Base-by-base conservation (phyloP, 2,113 vertebrate genomes). In the Coracopsis vasa region DNA sequence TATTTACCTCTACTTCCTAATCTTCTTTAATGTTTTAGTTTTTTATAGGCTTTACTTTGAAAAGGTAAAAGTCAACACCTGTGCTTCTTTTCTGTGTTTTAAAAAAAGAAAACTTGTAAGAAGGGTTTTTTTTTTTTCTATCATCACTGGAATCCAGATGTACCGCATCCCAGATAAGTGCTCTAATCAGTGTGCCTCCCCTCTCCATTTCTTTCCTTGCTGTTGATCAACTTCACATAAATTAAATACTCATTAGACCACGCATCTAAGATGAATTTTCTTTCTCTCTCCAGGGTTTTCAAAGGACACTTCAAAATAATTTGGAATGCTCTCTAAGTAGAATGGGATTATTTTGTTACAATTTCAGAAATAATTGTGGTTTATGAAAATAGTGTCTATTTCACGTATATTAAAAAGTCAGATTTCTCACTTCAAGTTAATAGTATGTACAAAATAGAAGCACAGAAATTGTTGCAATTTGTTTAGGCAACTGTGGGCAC, bases 231-330 rank as follows among this genome's bases (percentile, higher is more conserved):
- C 83, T 92, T 95, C 42, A 96, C 47, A 58, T 74, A 80, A 94
- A 86, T 96, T 93, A 95, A 83, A 92, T 71, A 84, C 39, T 94
- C 64, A 84, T 92, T 88, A 95, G 45, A 54, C 18, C 29, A 44
- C 71, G 60, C 29, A 74, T 44, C 42, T 78, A 84, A 77, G 80
- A 83, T 16, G 24, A 83, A 64, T 81, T 83, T 93, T 80, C 39
- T 71, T 92, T 71, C 47, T 70, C 25, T 93, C 67, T 77, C 24
- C 41, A 70, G 28, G 11, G 53, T 50, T 93, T 58, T 80, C 37
- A 74, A 74, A 84, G 77, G 60, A 64, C 69, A 89, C 65, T 96
- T 92, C n/a, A 96, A 84, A 95, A 94, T 88, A 94, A 94, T 92
- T 92, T 84, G 42, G 5, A 89, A 86, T 93, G 53, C 47, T 86